phyloP scores from a whole-genome alignment of 2,113 vertebrate species.

The Heloderma charlesbogerti region DNA sequence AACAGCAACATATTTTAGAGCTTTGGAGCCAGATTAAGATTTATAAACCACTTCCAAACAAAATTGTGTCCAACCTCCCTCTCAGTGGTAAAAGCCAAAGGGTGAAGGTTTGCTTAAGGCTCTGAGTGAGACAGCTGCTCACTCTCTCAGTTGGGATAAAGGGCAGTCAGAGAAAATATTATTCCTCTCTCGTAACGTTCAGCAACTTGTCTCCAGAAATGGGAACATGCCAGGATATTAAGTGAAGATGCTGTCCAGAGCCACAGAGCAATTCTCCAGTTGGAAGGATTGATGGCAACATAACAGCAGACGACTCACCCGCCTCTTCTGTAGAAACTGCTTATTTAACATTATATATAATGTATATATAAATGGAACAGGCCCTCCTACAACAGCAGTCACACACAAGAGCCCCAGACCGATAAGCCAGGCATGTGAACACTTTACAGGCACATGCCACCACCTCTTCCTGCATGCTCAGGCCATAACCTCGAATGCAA shows the following conservation, averaged over 20 bases:
- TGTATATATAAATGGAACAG: too few species aligned
- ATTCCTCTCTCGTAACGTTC: background rate
- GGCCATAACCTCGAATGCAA: background rate
- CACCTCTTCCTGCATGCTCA: background rate
- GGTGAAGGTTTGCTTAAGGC: background rate
- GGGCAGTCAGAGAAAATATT: background rate
- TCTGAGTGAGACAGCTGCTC: accelerated
- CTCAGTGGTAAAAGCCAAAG: background rate
- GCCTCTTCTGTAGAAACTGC: background rate
- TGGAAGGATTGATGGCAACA: slow-evolving; percentile 23
- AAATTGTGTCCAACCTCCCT: background rate
- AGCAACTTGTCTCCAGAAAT: background rate
- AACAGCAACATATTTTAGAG: background rate
- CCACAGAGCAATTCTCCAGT: slow-evolving; percentile 26
- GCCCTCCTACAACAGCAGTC: background rate
- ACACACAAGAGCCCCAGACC: slow-evolving; percentile 39
- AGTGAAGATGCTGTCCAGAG: slow-evolving; percentile 60
- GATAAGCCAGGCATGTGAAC: slow-evolving; percentile 56
- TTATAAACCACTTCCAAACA: background rate
- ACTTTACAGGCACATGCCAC: background rate
- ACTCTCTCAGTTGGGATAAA: background rate
- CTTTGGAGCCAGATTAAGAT: background rate
- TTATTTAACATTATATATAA: background rate
- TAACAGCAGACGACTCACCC: background rate
- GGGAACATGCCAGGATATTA: slow-evolving; percentile 15